Evolutionary conservation across 1,140 invertebrate species (phyloP).

Genomic region (Drosophila gunungcola): DNA sequence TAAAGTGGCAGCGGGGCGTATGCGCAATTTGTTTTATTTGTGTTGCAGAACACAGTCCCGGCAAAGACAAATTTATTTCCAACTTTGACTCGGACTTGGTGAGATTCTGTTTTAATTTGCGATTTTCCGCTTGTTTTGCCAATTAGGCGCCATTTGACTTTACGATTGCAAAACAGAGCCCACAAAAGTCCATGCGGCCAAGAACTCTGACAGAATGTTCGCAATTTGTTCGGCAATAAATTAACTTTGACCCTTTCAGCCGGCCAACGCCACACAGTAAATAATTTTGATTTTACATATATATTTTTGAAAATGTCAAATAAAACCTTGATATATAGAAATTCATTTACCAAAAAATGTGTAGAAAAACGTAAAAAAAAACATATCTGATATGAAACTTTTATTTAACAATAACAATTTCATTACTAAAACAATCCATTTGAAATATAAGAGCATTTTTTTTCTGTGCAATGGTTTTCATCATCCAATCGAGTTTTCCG

Average conservation of each 20-base stretch:
- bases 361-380: no score
- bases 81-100: slow-evolving; percentile 29
- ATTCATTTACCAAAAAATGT: no score
- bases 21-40: slow-evolving; percentile 76
- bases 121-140: slow-evolving; percentile 80
- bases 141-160: slow-evolving; percentile 81
- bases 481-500: slow-evolving; percentile 24
- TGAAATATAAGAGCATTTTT: not conserved
- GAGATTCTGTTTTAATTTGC: slow-evolving; percentile 71
- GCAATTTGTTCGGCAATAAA: slow-evolving; percentile 55
- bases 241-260: slow-evolving; percentile 53
- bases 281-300: not conserved
- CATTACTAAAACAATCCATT: no score
- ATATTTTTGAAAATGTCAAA: no score
- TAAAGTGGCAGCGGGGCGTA: slow-evolving; percentile 58
- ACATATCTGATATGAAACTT: no score
- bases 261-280: not conserved
- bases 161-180: slow-evolving; percentile 39
- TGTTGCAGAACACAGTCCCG: slow-evolving; percentile 7
- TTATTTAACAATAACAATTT: no score
- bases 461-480: slow-evolving; percentile 14
- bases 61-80: slow-evolving; percentile 33
- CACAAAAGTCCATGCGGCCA: slow-evolving; percentile 11
- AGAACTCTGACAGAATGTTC: slow-evolving; percentile 27
- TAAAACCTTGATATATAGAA: no score